Evolutionary conservation across 2,888 invertebrate species (phyloP), one percentile per base, ranked within the genome.

Genomic region (Lutraria lutraria): DNA sequence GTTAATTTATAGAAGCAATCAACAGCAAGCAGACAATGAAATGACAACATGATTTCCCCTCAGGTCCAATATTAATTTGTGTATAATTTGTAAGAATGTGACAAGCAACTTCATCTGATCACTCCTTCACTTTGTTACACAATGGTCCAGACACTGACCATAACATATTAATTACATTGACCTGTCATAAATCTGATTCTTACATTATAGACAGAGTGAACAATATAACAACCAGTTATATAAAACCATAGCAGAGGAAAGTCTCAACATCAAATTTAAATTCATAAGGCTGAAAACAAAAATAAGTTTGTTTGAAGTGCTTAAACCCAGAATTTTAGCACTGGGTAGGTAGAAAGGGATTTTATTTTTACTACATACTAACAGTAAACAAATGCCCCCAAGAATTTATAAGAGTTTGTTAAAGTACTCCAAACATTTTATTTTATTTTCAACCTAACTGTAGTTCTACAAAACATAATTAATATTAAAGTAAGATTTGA

Each of bases 31-130:
- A 82, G 29, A 56, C 29, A 82, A 56, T 19, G 56, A 29, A 29
- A 8, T 83, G 84, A 84, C 76, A 84, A 29, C 0, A 21, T 72
- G 19, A 13, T 84, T 76, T 85, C 76, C 85, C 85, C 85, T 68
- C 19, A 54, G 79, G 85, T 34, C 12, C 19, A 29, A 29, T 21
- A 6, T 19, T 85, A 85, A 85, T 79, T 54, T 31, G 68, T 63
- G 63, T 13, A 43, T 68, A 83, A 85, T 85, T 85, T 76, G 85
- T 79, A 54, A 54, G 79, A 79, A 85, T 85, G 85, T 85, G 85
- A 85, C 85, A 85, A 76, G 54, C 76, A 68, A 25, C 43, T 68
- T 34, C 68, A 83, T 68, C 60, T 13, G 12, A 68, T 68, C 13
- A 25, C 63, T n/a, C 63, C 63, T 25, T 68, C n/a, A 25, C n/a